A percentile compares a stretch with the other conserved stretches of the same genome.
Conservation (phyloP, 2,113 vertebrate genomes). For the Pachypanchax playfairii region DNA sequence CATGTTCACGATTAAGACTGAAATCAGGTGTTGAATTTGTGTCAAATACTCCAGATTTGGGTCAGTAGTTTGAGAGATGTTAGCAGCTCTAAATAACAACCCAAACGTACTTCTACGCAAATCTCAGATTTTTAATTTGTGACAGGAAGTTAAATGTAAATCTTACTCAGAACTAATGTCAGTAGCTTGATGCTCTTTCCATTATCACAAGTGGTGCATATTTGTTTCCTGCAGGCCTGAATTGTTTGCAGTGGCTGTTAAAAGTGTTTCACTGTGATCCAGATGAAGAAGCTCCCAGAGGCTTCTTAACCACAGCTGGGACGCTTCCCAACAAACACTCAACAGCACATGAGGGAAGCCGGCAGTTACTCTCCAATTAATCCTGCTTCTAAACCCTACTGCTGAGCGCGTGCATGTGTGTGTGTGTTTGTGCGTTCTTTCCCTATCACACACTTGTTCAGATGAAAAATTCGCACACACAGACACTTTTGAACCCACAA, state of each 20-base stretch:
- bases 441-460: conserved; percentile 51
- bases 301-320: conserved; percentile 65
- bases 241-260: conserved; percentile 31
- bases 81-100: neutral
- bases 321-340: conserved; percentile 66
- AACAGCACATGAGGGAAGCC: conserved; percentile 64
- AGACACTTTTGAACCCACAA: conserved; percentile 50
- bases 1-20: too few relatives aligned
- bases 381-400: conserved; percentile 57
- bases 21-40: too few relatives aligned
- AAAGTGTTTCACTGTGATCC: conserved; percentile 37
- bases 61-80: conserved; percentile 16
- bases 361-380: conserved; percentile 66
- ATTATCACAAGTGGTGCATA: neutral
- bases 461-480: conserved; percentile 49
- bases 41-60: too few relatives aligned
- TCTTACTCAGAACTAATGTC: conserved; percentile 14
- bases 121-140: conserved; percentile 6
- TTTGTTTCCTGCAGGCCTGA: conserved; percentile 22
- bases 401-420: conserved; percentile 21
- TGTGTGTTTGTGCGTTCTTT: conserved; percentile 16
- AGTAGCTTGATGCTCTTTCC: conserved; percentile 14
- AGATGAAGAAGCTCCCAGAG: conserved; percentile 61
- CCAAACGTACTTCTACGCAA: neutral
- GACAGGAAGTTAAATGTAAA: conserved; percentile 3